Base-by-base conservation (phyloP, 1,140 invertebrate genomes). In the Drusus annulatus region DNA sequence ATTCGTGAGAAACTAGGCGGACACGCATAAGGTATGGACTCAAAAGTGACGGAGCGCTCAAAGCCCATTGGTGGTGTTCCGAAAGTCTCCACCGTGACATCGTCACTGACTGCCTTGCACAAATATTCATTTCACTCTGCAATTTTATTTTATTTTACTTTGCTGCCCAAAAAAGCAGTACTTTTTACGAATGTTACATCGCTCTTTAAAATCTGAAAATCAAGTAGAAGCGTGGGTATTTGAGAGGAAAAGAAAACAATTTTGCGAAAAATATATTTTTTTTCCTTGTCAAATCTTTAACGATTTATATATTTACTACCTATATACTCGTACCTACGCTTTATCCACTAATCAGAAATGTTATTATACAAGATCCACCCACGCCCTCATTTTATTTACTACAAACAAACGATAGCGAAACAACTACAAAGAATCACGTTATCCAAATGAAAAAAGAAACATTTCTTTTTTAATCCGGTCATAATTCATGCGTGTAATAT, bases 401-500 rank as follows among this genome's bases (percentile, higher is more conserved):
- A 63, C 16, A 63, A 28, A 31, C 21, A 28, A 63, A 63, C 62
- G 62, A 25, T 10, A 28, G 25, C 21, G 1, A 7, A 62, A 15
- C 23, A 62, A 63, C 15, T 7, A 25, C 21, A 7, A 25, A 23
- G 16, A 63, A 63, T 63, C 62, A 63, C 62, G 36, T 45, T 69
- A 45, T 45, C 45, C 65, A 69, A 45, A 69, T n/a, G 36, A 19
- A 69, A 69, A 28, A 69, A 50, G 31, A 50, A 50, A 69, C 36
- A 69, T 69, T 69, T 69, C 21, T 69, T 36, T 45, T 51, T 51
- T 69, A 45, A 69, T n/a, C 28, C 36, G 65, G 62, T 16, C 21
- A 65, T 65, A 65, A 65, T 28, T 65, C 62, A 65, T 25, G 21
- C n/a, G 62, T 28, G 62, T 28, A 65, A 65, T 69, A 69, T 50